Evolutionary conservation across 2,797 vertebrate genomes (phyloP).

Genomic region (Acipenser transmontanus): DNA sequence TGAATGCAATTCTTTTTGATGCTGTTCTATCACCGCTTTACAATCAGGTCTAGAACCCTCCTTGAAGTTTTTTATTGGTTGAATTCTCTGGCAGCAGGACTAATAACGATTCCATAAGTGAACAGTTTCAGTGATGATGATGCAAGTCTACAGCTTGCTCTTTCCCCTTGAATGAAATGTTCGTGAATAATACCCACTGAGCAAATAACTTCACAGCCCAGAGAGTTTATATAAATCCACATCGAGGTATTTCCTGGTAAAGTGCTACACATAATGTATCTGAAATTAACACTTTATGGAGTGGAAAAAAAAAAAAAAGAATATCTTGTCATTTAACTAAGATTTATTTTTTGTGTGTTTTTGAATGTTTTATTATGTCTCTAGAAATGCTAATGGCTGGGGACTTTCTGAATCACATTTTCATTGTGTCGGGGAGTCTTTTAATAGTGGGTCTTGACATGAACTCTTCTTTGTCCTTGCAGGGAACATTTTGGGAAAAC

Average conservation of each 20-base stretch:
- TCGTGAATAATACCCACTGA: not conserved
- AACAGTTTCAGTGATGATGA: no score
- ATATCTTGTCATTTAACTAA: constrained; percentile 6
- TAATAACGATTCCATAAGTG: no score
- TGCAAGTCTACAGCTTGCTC: no score
- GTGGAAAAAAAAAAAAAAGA: not conserved
- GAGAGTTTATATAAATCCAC: not conserved
- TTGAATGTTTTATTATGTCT: constrained; percentile 3
- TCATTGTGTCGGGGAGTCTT: constrained; percentile 5
- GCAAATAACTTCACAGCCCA: not conserved
- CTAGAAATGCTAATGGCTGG: constrained; percentile 19
- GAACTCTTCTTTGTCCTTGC: constrained; percentile 5
- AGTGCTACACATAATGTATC: not conserved
- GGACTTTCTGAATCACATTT: constrained; percentile 1
- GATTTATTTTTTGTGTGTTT: not conserved
- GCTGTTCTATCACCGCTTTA: no score
- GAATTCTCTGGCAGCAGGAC: no score
- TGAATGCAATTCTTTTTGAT: no score
- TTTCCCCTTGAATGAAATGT: no score
- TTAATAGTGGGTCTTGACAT: constrained; percentile 9
- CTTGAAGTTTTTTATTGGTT: no score
- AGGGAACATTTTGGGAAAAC: not conserved
- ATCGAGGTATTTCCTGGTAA: not conserved
- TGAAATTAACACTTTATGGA: not conserved
- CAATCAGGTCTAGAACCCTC: no score